A percentile compares a stretch with the other conserved stretches of the same genome.
These are phyloP conservation scores for Anneissia japonica DNA, from an alignment of 35 echinoderm and acorn worm genomes.

Conservation along the genomic window DNA sequence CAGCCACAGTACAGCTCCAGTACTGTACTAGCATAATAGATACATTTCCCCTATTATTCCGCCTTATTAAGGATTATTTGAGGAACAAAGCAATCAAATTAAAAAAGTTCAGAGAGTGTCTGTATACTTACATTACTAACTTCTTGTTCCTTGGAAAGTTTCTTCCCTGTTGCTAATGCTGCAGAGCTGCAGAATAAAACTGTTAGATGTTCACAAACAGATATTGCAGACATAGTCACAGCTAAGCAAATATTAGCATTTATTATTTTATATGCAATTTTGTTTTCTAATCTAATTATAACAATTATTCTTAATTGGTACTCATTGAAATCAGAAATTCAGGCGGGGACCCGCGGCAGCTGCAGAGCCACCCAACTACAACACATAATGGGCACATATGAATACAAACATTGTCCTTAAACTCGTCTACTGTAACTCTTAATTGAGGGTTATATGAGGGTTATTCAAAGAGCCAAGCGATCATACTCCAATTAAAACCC, in stretches of 20 bases:
- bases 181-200: constrained; percentile 66
- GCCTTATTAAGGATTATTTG: neutral
- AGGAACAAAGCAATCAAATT: neutral
- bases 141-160: constrained; percentile 81
- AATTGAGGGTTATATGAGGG: too few relatives aligned
- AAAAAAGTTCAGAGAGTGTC: neutral
- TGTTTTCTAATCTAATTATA: neutral
- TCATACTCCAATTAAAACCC: too few relatives aligned
- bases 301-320: neutral
- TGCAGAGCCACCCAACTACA: neutral
- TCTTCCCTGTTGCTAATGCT: constrained; percentile 74
- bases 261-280: neutral
- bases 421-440: neutral
- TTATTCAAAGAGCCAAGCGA: too few relatives aligned
- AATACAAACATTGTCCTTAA: neutral
- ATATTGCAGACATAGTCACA: neutral
- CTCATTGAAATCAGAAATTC: neutral
- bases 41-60: neutral
- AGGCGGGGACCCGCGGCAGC: neutral
- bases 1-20: neutral
- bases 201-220: neutral
- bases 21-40: neutral
- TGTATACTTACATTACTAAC: constrained; percentile 56
- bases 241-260: neutral
- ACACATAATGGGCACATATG: too few relatives aligned